Evolutionary conservation across 2,888 invertebrate species (phyloP), one percentile per base, ranked within the genome.

Genomic region (Lampropteryx suffumata): DNA sequence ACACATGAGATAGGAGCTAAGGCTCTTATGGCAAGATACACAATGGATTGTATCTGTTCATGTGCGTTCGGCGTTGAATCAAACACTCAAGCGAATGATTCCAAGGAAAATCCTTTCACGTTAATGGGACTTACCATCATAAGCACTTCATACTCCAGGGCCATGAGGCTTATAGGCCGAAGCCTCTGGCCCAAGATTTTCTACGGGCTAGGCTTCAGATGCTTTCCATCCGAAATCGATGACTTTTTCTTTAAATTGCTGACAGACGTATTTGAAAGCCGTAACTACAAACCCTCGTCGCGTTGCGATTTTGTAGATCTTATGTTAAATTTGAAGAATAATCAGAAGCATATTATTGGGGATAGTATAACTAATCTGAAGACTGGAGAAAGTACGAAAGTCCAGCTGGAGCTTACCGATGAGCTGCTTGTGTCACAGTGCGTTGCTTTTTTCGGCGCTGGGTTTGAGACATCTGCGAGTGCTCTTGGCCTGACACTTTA

Each of bases 391-490:
- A 61, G 46, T 1, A 55, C 68, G 10, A 69, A 59, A 14, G 39
- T 69, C 0, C 47, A 63, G n/a, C 21, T 78, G 0, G 61, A 72
- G 6, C 59, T 91, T 2, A 72, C 78, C 1, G 60, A 87, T 11
- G 76, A 85, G 1, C 69, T 91, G 32, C 57, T 92, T 9, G 79
- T 84, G 0, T 84, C 91, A 0, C 92, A 93, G 43, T 85, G 91
- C 1, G 81, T 91, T 13, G 62, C 91, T 0, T 91, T 93, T 34
- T 82, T 81, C 35, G 68, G 55, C 5, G 81, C 76, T 17, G 82
- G 82, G 0, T 81, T 69, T 34, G 80, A 81, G 33, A 79, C 82
- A 0, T 73, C 81, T 0, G 64, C 80, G 0, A 68, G 64, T 1
- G 68, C 71, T 0, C 37, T 74, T 3, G 66, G 68, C 30, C 67